Evolutionary conservation across 2,113 vertebrate genomes (phyloP), one percentile per base, ranked within the genome.

Genomic region (Brachyhypopomus gauderio): DNA sequence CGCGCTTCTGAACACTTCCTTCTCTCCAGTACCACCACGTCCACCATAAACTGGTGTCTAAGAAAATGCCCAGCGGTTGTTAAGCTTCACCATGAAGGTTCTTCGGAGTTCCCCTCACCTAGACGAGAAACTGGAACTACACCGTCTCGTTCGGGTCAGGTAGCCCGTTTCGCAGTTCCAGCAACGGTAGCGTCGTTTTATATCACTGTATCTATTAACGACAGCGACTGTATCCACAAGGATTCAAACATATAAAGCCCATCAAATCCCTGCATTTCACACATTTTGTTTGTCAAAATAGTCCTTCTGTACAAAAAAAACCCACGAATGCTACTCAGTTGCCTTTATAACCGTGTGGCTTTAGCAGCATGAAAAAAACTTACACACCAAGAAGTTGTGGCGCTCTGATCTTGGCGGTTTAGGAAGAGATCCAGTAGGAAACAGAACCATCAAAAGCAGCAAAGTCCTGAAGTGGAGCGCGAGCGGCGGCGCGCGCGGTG

Each of bases 191-290:
- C 17, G 64, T 67, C 45, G 45, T 3, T 52, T 14, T 52, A 52
- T 52, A 52, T 14, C 12, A 14, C 14, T 52, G 45, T 52, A 52
- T 14, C 12, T 52, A 52, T 52, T 11, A 41, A 2, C 41, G 6
- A 20, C 17, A 76, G 16, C n/a, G 58, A 20, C 5, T 36, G 27
- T 22, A 60, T 64, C 59, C 70, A 16, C 78, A 76, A 63, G 38
- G 66, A 34, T 56, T 19, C 41, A 27, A 19, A 36, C 48, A 30
- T n/a, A 55, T 88, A 88, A 90, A 93, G 84, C 92, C 90, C 86
- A 72, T 93, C 92, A 80, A 92, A 94, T 89, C 92, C 92, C 90
- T 91, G 92, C 91, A 92, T 94, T 67, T 87, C 23, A 67, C 71
- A 75, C 82, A 62, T 91, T 88, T 88, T n/a, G n/a, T n/a, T 45